These are phyloP conservation scores for Machimus atricapillus DNA, from an alignment of 2,888 invertebrate genomes.

Conservation along the genomic window DNA sequence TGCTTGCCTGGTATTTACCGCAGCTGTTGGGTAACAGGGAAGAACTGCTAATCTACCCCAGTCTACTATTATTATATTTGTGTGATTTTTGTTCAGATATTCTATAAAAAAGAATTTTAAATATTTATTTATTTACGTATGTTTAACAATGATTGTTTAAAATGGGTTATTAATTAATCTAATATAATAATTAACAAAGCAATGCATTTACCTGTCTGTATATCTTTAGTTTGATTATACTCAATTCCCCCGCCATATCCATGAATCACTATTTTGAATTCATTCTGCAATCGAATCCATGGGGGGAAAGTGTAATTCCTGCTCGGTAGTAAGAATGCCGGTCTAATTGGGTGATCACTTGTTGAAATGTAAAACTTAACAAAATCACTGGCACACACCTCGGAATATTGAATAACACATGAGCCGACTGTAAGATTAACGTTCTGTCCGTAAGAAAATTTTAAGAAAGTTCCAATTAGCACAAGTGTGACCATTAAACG, in stretches of 20 bases:
- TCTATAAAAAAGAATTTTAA: conserved; percentile 47
- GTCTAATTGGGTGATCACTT: conserved; percentile 48
- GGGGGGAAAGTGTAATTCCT: conserved; percentile 47
- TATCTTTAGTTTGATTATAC: conserved; percentile 54
- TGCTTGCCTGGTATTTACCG: conserved; percentile 67
- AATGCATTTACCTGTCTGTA: conserved; percentile 40
- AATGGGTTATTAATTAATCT: background rate
- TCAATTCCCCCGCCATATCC: conserved; percentile 62
- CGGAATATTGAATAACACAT: conserved; percentile 51
- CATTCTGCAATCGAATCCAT: conserved; percentile 47
- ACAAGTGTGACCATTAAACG: background rate
- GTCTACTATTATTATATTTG: conserved; percentile 65
- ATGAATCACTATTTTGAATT: conserved; percentile 55
- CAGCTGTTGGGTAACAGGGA: conserved; percentile 68
- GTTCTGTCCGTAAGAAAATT: background rate
- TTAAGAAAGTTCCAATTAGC: conserved; percentile 3
- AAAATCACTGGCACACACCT: conserved; percentile 51
- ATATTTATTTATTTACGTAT: too few species aligned
- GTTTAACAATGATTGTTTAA: too few species aligned
- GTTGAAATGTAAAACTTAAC: conserved; percentile 51
- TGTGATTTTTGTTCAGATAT: conserved; percentile 58
- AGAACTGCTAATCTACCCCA: conserved; percentile 64
- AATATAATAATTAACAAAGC: background rate
- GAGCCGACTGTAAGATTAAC: conserved; percentile 50
- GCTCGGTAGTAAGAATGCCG: conserved; percentile 48